Base-by-base conservation (phyloP, 2,113 vertebrate species). In the Genyomyrus donnyi region DNA sequence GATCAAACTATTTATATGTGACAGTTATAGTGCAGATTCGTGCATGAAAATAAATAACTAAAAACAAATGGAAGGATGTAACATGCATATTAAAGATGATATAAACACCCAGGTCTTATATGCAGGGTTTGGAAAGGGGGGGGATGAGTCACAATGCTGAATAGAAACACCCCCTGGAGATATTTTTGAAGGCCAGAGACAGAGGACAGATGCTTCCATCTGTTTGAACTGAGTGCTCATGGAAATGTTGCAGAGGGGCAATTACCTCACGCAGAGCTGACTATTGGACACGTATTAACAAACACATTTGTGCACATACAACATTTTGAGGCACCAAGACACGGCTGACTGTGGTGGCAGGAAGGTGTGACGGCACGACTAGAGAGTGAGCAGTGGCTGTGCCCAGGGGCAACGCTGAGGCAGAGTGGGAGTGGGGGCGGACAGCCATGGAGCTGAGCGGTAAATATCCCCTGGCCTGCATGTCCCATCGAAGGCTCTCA, bases 31-130 rank as follows among this genome's bases (percentile, higher is more conserved):
- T 89, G 87, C 91, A 92, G 90, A 87, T 85, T 84, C 91, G 53
- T n/a, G 58, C 90, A 92, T 91, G 88, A 92, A 95, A 94, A 94
- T 94, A 94, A 94, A 95, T 93, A 94, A 62, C 91, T 92, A 86
- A 6, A 19, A 93, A 93, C 91, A 84, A 90, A n/a, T 90, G 21
- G 85, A 88, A 90, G 42, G 90, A 89, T 89, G 91, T 91, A 93
- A 92, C 93, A 93, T 91, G 91, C 91, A 93, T 94, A 94, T 92
- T 92, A 90, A 92, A 50, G 46, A 90, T 88, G 92, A 92, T 90
- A 91, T 94, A 95, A 94, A 94, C 94, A 94, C 86, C 90, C 46
- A 86, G 89, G 91, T 85, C 45, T 24, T 89, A 50, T n/a, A 89
- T 89, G 58, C 6, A 84, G 52, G 8, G 39, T 13, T 19, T 80